Percentiles rank a stretch among this genome's conserved stretches.
phyloP scores from a whole-genome alignment of 53 echinoderm and acorn worm species.

The Echinarachnius parma region DNA sequence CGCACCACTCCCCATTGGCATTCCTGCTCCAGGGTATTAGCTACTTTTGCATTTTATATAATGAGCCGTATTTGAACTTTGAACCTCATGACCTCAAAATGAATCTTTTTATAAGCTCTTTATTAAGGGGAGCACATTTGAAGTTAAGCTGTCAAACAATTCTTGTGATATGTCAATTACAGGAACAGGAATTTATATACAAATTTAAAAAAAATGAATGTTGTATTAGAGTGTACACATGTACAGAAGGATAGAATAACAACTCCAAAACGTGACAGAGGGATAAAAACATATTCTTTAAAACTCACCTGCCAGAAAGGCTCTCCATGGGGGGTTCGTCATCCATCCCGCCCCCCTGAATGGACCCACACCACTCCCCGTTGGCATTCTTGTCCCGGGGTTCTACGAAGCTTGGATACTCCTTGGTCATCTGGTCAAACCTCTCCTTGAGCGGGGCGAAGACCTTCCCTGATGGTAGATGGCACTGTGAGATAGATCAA shows the following conservation, averaged over 20 bases:
- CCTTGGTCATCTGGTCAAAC: constrained; percentile 43
- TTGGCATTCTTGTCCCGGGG: constrained; percentile 55
- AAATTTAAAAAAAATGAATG: too few species aligned
- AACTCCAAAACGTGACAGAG: background rate
- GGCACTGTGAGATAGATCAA: constrained; percentile 47
- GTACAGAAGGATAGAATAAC: background rate
- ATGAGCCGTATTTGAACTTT: too few species aligned
- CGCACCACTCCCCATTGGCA: constrained; percentile 19
- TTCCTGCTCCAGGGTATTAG: constrained; percentile 57
- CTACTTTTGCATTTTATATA: too few species aligned
- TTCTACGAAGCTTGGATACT: constrained; percentile 58
- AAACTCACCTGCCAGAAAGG: constrained; percentile 53
- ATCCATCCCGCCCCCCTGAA: constrained; percentile 31
- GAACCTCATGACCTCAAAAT: too few species aligned
- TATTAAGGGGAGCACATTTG: too few species aligned
- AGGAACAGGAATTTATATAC: too few species aligned
- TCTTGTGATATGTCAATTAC: too few species aligned
- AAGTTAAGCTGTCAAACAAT: too few species aligned
- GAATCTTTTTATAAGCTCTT: too few species aligned
- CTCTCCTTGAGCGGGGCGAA: constrained; percentile 66
- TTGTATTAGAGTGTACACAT: background rate
- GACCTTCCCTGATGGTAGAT: constrained; percentile 62
- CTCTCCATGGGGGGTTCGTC: constrained; percentile 49
- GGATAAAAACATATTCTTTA: background rate
- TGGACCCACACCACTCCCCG: constrained; percentile 29